Evolutionary conservation across 2,797 vertebrate genomes (phyloP).

Genomic region (Vespertilio murinus): DNA sequence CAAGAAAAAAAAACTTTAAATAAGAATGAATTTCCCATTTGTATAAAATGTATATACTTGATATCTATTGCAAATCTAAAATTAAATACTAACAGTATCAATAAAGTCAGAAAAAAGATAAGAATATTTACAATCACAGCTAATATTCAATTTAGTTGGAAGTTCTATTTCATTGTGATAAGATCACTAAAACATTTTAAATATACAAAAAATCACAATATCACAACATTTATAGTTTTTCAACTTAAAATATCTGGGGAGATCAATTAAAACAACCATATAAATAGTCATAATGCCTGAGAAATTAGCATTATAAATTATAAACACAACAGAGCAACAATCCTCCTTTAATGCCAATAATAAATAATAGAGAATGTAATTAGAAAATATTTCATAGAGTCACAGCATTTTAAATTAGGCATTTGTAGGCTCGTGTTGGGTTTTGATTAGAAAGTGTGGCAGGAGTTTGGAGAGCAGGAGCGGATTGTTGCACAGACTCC

Average conservation of each 20-base stretch:
- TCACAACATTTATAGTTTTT: background rate
- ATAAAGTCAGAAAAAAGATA: background rate
- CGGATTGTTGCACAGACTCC: accelerated
- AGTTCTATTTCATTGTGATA: background rate
- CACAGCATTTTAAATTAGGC: background rate
- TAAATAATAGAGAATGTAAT: background rate
- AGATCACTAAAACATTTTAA: background rate
- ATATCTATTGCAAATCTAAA: background rate
- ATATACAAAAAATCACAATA: background rate
- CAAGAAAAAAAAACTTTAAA: background rate
- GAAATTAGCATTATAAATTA: background rate
- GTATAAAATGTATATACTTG: background rate
- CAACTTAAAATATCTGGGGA: background rate
- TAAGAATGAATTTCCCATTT: background rate
- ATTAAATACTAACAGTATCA: background rate
- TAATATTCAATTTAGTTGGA: background rate
- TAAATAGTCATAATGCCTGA: background rate
- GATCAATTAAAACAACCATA: background rate
- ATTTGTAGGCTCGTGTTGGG: background rate
- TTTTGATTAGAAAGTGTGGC: background rate
- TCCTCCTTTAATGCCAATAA: background rate
- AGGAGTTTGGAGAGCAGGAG: background rate
- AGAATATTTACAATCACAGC: background rate
- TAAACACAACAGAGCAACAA: background rate
- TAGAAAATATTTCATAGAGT: background rate